A percentile compares a stretch with the other conserved stretches of the same genome.
Conservation (phyloP, 2,888 invertebrate genomes). For the Cataglyphis cursor region DNA sequence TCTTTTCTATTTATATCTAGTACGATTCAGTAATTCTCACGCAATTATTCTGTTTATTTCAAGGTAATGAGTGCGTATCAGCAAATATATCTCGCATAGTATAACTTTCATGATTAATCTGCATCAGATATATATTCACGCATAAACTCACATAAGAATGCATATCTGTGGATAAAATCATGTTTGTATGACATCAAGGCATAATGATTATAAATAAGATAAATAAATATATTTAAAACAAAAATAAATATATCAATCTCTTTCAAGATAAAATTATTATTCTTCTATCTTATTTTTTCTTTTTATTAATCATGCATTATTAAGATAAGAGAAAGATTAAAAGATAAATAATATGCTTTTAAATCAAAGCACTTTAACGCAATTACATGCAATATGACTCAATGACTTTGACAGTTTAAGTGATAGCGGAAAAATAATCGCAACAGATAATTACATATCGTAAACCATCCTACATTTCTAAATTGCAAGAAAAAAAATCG, state of each 20-base stretch:
- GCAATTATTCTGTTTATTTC: neutral
- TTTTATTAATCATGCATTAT: neutral
- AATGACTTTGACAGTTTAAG: neutral
- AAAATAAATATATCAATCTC: neutral
- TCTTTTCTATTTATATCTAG: neutral
- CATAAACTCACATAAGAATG: neutral
- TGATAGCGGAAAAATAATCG: neutral
- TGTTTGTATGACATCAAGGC: neutral
- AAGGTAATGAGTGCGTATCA: neutral
- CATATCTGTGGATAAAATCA: neutral
- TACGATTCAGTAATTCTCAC: neutral
- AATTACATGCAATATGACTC: too few relatives aligned
- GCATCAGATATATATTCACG: neutral
- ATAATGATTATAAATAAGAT: neutral
- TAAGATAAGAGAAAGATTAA: neutral
- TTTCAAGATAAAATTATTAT: neutral
- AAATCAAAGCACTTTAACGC: neutral
- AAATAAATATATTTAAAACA: neutral
- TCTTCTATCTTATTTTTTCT: neutral
- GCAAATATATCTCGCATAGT: neutral
- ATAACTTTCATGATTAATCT: neutral
- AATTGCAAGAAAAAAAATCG: neutral
- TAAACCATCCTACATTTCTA: neutral
- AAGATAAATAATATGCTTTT: neutral
- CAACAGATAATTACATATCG: neutral